phyloP scores from a whole-genome alignment of 2,888 invertebrate genomes.

The Stenchaetothrips biformis region DNA sequence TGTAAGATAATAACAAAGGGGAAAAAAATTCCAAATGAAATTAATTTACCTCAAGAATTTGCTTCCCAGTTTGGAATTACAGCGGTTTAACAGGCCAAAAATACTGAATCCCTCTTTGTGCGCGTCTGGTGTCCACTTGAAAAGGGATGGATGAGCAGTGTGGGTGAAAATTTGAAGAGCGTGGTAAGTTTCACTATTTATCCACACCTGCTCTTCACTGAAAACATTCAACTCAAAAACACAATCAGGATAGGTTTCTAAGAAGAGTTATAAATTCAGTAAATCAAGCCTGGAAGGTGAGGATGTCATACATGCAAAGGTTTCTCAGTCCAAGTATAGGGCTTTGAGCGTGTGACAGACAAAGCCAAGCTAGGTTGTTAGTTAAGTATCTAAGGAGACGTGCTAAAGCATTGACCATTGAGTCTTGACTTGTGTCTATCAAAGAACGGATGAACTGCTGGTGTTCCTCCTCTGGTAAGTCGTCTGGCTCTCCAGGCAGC shows the following conservation, averaged over 20 bases:
- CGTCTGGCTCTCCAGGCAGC: conserved; percentile 52
- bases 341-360: conserved; percentile 46
- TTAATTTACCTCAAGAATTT: conserved; percentile 55
- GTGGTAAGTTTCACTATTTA: conserved; percentile 67
- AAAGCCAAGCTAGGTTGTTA: conserved; percentile 44
- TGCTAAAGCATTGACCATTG: conserved; percentile 65
- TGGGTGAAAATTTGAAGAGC: conserved; percentile 73
- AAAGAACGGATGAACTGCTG: conserved; percentile 57
- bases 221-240: conserved; percentile 35
- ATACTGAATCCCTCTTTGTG: conserved; percentile 68
- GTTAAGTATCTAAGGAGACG: conserved; percentile 67
- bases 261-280: conserved; percentile 30
- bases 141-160: conserved; percentile 67
- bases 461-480: conserved; percentile 53
- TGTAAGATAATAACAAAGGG: not conserved
- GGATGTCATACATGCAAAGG: conserved; percentile 51
- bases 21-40: conserved; percentile 1
- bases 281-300: not conserved
- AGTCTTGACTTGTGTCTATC: conserved; percentile 57
- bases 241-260: conserved; percentile 36
- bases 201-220: conserved; percentile 63
- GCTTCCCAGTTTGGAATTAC: conserved; percentile 64
- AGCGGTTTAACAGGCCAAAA: conserved; percentile 64
- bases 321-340: conserved; percentile 50
- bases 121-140: conserved; percentile 59